Evolutionary conservation across 2,888 invertebrate species (phyloP).

Genomic region (Trissolcus japonicus): DNA sequence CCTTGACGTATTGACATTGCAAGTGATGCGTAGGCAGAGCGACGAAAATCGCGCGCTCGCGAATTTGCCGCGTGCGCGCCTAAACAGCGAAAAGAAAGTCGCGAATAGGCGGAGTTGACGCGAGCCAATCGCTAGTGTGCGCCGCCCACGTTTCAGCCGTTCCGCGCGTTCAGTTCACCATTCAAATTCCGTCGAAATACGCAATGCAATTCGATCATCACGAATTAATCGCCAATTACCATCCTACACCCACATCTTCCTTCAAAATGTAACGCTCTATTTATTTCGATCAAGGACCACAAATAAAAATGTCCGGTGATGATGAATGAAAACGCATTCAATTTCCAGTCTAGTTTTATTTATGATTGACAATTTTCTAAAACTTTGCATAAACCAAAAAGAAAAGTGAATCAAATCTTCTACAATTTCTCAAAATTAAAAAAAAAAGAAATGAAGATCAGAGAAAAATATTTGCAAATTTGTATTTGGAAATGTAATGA

Average conservation of each 20-base stretch:
- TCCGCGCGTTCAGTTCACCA: constrained; percentile 64
- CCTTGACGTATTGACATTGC: constrained; percentile 52
- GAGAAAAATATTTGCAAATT: no score
- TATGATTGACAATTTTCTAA: no score
- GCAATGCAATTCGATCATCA: constrained; percentile 48
- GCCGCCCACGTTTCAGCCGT: constrained; percentile 72
- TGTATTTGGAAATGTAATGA: no score
- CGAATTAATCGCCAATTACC: constrained; percentile 46
- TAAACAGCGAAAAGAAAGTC: constrained; percentile 64
- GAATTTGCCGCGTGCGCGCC: constrained; percentile 48
- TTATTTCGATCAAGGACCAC: constrained; percentile 35
- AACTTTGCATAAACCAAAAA: no score
- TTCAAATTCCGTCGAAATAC: constrained; percentile 50
- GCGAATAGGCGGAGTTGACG: constrained; percentile 73
- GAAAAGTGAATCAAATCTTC: no score
- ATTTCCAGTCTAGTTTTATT: no score
- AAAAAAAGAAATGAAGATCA: no score
- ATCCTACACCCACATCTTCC: constrained; percentile 43
- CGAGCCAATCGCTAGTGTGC: constrained; percentile 72
- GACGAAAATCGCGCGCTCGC: constrained; percentile 18
- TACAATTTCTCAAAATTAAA: no score
- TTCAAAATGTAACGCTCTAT: constrained; percentile 48
- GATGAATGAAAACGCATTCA: neutral
- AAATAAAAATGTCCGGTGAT: constrained; percentile 10
- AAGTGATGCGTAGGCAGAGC: constrained; percentile 5